Evolutionary conservation across 2,797 vertebrate genomes (phyloP).

Genomic region (Hyperoplus lanceolatus): DNA sequence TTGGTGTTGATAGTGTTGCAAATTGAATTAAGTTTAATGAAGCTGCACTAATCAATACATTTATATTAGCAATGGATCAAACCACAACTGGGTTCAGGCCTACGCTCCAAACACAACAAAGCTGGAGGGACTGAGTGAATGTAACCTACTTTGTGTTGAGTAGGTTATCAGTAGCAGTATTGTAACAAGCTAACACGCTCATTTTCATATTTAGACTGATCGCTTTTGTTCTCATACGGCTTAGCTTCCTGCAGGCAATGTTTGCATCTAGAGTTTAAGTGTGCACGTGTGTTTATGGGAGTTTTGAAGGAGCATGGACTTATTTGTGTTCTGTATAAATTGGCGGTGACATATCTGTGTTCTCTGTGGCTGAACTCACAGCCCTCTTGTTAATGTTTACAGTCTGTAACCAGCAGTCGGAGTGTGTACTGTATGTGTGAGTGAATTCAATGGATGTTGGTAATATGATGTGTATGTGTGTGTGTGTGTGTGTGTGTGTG

Average conservation of each 20-base stretch:
- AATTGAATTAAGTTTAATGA: no score
- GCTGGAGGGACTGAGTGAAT: no score
- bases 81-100: no score
- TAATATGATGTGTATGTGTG: neutral
- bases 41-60: no score
- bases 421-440: neutral
- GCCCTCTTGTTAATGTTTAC: constrained; percentile 72
- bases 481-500: neutral
- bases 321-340: constrained; percentile 65
- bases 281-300: constrained; percentile 38
- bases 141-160: neutral
- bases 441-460: no score
- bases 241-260: constrained; percentile 6
- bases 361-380: constrained; percentile 55
- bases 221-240: neutral
- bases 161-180: constrained; percentile 14
- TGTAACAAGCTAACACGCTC: constrained; percentile 21
- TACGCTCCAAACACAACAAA: no score
- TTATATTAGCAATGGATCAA: no score
- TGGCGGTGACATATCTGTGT: constrained; percentile 57
- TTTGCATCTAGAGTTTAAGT: constrained; percentile 24
- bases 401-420: constrained; percentile 48
- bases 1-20: no score
- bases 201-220: constrained; percentile 39
- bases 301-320: constrained; percentile 36